Evolutionary conservation across 2,113 vertebrate species (phyloP).

Genomic region (Sceloporus undulatus): DNA sequence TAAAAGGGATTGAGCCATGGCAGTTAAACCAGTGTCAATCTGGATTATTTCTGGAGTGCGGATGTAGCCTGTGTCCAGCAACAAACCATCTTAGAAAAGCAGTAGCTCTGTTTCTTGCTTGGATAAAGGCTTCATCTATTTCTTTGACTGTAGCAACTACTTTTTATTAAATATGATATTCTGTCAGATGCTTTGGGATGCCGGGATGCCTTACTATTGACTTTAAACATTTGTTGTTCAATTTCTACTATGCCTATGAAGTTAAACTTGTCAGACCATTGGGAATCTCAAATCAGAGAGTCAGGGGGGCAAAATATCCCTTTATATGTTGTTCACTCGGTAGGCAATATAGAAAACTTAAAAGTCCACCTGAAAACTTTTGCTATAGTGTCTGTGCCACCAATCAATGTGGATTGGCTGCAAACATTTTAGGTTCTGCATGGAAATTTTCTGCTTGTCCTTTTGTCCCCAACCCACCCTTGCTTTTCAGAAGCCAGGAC

Average conservation of each 20-base stretch:
- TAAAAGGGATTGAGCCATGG: too few species aligned
- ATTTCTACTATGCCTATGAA: not conserved
- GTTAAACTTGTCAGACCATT: not conserved
- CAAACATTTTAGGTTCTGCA: not conserved
- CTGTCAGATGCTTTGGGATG: not conserved
- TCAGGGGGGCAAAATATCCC: not conserved
- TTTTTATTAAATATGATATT: not conserved
- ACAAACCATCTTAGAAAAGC: too few species aligned
- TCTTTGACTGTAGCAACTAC: not conserved
- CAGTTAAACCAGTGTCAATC: too few species aligned
- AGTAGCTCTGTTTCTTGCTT: not conserved
- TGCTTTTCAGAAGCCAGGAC: not conserved
- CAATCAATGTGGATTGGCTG: not conserved
- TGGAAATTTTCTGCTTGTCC: conserved; percentile 6
- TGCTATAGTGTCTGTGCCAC: not conserved
- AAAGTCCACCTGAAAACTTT: not conserved
- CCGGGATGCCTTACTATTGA: not conserved
- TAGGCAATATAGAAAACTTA: not conserved
- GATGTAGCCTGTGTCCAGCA: too few species aligned
- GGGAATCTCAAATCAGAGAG: not conserved
- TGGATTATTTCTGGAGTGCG: too few species aligned
- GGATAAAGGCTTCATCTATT: not conserved
- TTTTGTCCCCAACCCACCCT: conserved; percentile 17
- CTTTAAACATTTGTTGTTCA: not conserved
- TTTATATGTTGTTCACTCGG: not conserved